Conservation (phyloP, 2,888 invertebrate species). For the Drosophila conformis region DNA sequence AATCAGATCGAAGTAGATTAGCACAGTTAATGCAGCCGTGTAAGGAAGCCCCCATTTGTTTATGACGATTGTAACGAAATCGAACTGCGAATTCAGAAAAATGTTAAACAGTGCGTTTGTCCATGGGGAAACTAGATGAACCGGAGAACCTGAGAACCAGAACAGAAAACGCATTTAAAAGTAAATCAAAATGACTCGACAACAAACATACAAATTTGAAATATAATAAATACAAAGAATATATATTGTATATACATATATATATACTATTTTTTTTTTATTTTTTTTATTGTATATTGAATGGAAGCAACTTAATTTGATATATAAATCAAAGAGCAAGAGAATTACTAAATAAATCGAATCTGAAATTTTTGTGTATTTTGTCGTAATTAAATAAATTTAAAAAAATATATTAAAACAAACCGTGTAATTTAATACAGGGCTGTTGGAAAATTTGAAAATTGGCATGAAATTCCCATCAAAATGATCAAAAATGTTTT, state of each 20-base stretch:
- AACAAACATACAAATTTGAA: conserved; percentile 28
- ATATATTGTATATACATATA: conserved; percentile 27
- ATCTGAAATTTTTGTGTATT: conserved; percentile 74
- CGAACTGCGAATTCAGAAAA: conserved; percentile 9
- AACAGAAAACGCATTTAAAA: conserved; percentile 43
- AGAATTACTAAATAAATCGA: conserved; percentile 60
- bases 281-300: conserved; percentile 60
- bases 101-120: conserved; percentile 19
- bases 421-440: not conserved
- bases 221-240: conserved; percentile 24
- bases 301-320: conserved; percentile 59
- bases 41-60: conserved; percentile 4
- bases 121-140: conserved; percentile 13
- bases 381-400: conserved; percentile 79
- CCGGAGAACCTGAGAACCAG: conserved; percentile 24
- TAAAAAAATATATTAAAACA: conserved; percentile 14
- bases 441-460: too few species aligned
- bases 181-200: conserved; percentile 26
- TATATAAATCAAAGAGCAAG: conserved; percentile 49
- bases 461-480: not conserved
- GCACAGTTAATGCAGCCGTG: conserved; percentile 8
- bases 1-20: conserved; percentile 4
- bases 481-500: not conserved
- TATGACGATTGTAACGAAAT: conserved; percentile 3
- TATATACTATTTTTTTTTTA: conserved; percentile 57